Base-by-base conservation (phyloP, 2,888 invertebrate species). In the Epiblema foenella region DNA sequence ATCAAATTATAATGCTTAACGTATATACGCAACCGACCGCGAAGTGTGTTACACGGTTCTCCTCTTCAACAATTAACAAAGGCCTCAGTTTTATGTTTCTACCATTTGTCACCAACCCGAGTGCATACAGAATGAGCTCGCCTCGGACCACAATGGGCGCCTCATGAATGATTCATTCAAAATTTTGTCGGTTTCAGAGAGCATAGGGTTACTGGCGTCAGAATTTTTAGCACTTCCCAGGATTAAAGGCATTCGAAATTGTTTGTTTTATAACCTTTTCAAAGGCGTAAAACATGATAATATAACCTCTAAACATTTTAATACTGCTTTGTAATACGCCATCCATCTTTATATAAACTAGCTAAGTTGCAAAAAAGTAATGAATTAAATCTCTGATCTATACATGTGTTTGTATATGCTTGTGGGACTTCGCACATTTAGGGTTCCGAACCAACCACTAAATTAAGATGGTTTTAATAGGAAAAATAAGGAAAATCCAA, bases 121-220 rank as follows among this genome's bases (percentile, higher is more conserved):
- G 68, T 66, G 72, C 70, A 73, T 74, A 68, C 73, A 29, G 59
- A 74, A 74, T 73, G 64, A 71, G 71, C 57, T 63, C 72, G 72
- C 74, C 73, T 68, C 68, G 65, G 74, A 69, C 68, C 69, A 78
- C 77, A 76, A 75, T 73, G 70, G 73, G 71, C 64, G 57, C 64
- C 73, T 74, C 74, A 77, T 79, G 76, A 77, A 81, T 83, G 74
- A 81, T 81, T 82, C 81, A 84, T 81, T 81, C 70, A 76, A 75
- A 80, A 77, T 76, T 74, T 75, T 76, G 73, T 71, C 72, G 72
- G 49, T 71, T 69, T 76, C 75, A 78, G 77, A 73, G 76, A 74
- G 59, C 20, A 17, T 39, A 64, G 52, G 12, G 56, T 56, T 56
- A 15, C 56, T 29, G 8, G 29, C 2, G n/a, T 8, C n/a, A 8